phyloP scores from a whole-genome alignment of 1,140 invertebrate genomes.

The Cyclargus thomasi region DNA sequence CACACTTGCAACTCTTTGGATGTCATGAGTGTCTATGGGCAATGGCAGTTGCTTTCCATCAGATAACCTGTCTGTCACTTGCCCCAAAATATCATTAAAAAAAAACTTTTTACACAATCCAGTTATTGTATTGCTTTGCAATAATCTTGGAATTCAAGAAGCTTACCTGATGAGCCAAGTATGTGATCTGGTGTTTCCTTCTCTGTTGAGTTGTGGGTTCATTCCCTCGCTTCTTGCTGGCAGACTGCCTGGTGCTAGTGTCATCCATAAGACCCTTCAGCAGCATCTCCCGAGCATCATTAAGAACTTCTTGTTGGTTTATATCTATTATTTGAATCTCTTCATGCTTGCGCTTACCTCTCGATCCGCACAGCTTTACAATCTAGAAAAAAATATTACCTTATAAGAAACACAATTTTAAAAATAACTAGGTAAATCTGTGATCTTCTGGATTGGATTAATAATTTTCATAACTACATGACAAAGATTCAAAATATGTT shows the following conservation, averaged over 20 bases:
- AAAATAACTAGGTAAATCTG: too few relatives aligned
- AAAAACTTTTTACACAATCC: too few relatives aligned
- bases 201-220: slow-evolving; percentile 83
- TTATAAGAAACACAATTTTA: too few relatives aligned
- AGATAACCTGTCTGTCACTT: too few relatives aligned
- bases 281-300: slow-evolving; percentile 86
- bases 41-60: too few relatives aligned
- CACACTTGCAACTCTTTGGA: too few relatives aligned
- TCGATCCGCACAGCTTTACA: slow-evolving; percentile 62
- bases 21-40: too few relatives aligned
- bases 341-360: slow-evolving; percentile 69
- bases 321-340: slow-evolving; percentile 86
- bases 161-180: slow-evolving; percentile 88
- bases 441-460: too few relatives aligned
- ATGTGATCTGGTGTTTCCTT: slow-evolving; percentile 96
- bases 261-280: slow-evolving; percentile 89
- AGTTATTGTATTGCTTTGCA: too few relatives aligned
- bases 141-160: slow-evolving; percentile 8
- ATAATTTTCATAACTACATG: too few relatives aligned
- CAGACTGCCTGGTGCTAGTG: slow-evolving; percentile 70
- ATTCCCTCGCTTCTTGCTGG: slow-evolving; percentile 75
- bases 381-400: slow-evolving; percentile 45
- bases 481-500: too few relatives aligned
- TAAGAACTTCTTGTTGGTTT: slow-evolving; percentile 87
- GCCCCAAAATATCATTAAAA: too few relatives aligned